Evolutionary conservation across 2,797 vertebrate species (phyloP).

Genomic region (Simalia tracyae): DNA sequence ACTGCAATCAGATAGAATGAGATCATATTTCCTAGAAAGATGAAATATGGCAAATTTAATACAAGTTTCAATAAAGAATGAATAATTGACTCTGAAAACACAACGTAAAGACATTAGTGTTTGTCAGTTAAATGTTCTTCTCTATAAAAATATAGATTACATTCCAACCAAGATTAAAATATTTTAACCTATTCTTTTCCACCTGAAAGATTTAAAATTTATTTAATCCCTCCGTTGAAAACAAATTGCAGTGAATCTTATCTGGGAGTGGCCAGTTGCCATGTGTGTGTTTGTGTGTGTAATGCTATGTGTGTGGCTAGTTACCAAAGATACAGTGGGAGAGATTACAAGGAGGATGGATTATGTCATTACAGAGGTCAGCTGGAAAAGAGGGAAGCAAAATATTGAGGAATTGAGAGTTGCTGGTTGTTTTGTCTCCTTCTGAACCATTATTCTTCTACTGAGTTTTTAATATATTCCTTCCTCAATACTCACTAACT

Average conservation of each 20-base stretch:
- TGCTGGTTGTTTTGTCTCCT: neutral
- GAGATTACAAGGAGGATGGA: neutral
- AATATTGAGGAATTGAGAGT: neutral
- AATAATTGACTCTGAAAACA: slow-evolving; percentile 8
- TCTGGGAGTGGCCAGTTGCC: neutral
- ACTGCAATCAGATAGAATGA: neutral
- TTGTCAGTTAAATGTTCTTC: neutral
- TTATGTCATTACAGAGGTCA: neutral
- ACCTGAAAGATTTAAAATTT: neutral
- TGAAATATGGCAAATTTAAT: slow-evolving; percentile 4
- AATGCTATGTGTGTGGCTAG: neutral
- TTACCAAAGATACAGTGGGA: neutral
- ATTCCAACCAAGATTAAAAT: neutral
- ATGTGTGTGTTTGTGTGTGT: neutral
- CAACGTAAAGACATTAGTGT: neutral
- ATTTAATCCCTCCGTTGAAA: neutral
- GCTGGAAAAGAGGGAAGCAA: neutral
- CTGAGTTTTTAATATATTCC: neutral
- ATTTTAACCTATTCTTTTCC: neutral
- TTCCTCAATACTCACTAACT: neutral
- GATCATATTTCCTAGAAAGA: slow-evolving; percentile 8
- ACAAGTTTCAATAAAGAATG: neutral
- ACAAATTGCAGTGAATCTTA: neutral
- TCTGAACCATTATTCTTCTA: neutral
- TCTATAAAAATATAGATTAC: neutral